Base-by-base conservation (phyloP, 2,888 invertebrate species). In the Dryobotodes eremita region DNA sequence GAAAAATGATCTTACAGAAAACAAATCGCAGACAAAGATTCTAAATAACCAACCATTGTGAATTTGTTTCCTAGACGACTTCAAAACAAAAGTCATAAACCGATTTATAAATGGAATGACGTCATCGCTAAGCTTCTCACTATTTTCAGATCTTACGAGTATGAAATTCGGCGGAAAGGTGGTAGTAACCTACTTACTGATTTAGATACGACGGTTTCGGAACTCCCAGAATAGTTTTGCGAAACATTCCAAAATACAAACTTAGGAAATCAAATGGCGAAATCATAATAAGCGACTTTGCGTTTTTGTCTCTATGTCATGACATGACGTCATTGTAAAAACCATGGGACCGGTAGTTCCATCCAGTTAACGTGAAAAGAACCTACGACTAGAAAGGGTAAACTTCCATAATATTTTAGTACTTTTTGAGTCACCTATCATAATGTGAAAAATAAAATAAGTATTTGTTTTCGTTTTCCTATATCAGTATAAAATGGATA, bases 191-290 rank as follows among this genome's bases (percentile, higher is more conserved):
- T 65, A 83, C 53, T 71, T 76, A 77, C 86, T 69, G 71, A 83
- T 83, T 86, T 71, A 82, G 83, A 50, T 66, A 53, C 62, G 36
- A 68, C 53, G n/a, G 53, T 86, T 36, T 75, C 1, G 36, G 46
- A 68, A 62, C 71, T 68, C 36, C n/a, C 57, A 5, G 42, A 15
- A 10, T 66, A 85, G 42, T 66, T 72, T 57, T 36, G 46, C 26
- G 74, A 82, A 75, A 82, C 55, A 65, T 86, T 70, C 64, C 69
- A 61, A 65, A 82, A 86, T 82, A 70, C 42, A 82, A 86, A 75
- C 59, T 46, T 53, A 42, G 17, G 11, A 61, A 81, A 85, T 59
- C 61, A 68, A 85, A 82, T 73, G 36, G 50, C n/a, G 53, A 4
- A 85, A 80, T 55, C 53, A 15, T 53, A 64, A 53, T 55, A 85